Conservation (phyloP, 2,113 vertebrate species). For the Nymphicus hollandicus region DNA sequence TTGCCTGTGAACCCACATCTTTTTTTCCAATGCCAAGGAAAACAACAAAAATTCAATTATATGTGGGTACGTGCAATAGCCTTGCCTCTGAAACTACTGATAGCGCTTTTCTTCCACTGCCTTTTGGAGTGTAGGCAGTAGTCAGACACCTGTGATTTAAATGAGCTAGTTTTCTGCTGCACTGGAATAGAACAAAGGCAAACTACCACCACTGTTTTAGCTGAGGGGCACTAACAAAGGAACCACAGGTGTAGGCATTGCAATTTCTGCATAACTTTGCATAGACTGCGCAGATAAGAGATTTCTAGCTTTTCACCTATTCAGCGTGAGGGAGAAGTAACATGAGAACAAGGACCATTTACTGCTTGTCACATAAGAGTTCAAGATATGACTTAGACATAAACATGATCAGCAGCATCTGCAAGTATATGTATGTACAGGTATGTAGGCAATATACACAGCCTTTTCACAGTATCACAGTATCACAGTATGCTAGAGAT, state of each 20-base stretch:
- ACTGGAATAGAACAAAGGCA: not conserved
- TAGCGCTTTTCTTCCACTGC: not conserved
- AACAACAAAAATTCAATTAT: not conserved
- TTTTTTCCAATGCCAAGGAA: not conserved
- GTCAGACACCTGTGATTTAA: not conserved
- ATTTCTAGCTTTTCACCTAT: not conserved
- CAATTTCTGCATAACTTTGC: not conserved
- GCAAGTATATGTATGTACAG: not conserved
- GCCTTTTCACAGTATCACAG: too few relatives aligned
- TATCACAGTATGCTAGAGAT: too few relatives aligned
- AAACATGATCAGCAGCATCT: not conserved
- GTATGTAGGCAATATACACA: not conserved
- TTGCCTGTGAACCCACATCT: not conserved
- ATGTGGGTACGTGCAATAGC: not conserved
- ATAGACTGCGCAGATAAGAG: not conserved
- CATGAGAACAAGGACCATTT: not conserved
- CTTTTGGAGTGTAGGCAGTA: not conserved
- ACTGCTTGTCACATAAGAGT: not conserved
- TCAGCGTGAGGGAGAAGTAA: not conserved
- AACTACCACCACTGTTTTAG: not conserved
- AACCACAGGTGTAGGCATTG: not conserved
- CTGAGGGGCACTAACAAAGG: not conserved
- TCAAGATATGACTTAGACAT: not conserved
- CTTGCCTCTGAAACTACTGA: not conserved
- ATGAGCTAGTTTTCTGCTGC: slow-evolving; percentile 14